Evolutionary conservation across 1,140 invertebrate genomes (phyloP).

Genomic region (Trichomalopsis sarcophagae): DNA sequence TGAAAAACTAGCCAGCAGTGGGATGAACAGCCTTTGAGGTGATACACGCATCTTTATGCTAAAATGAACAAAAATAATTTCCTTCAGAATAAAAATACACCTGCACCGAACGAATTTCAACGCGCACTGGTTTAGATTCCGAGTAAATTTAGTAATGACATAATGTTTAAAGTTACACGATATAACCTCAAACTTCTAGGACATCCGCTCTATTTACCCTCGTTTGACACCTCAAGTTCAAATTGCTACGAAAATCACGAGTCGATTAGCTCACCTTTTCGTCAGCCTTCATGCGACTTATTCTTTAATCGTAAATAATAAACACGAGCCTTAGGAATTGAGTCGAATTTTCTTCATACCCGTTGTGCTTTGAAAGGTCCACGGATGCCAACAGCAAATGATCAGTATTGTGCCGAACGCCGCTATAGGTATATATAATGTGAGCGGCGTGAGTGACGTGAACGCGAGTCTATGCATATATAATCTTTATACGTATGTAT

Average conservation of each 20-base stretch:
- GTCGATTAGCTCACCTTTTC: neutral
- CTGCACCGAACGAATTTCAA: neutral
- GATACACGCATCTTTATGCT: conserved; percentile 60
- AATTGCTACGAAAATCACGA: neutral
- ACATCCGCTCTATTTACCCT: conserved; percentile 4
- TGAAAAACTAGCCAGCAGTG: conserved; percentile 69
- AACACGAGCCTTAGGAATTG: neutral
- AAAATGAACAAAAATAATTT: conserved; percentile 40
- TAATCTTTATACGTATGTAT: neutral
- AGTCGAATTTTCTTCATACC: conserved; percentile 46
- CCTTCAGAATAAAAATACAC: neutral
- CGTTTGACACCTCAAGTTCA: neutral
- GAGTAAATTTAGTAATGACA: conserved; percentile 48
- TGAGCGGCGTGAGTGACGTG: neutral
- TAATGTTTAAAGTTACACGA: conserved; percentile 39
- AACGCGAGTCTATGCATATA: neutral
- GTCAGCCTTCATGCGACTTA: neutral
- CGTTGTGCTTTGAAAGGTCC: conserved; percentile 46
- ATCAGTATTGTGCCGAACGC: neutral
- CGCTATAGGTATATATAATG: too few species aligned
- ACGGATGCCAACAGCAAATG: conserved; percentile 48
- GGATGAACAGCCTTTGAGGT: conserved; percentile 56
- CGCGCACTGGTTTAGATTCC: neutral
- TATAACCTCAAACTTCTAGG: conserved; percentile 56
- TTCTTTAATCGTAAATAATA: neutral